Conservation (phyloP, 2,797 vertebrate genomes). For the Takifugu rubripes region DNA sequence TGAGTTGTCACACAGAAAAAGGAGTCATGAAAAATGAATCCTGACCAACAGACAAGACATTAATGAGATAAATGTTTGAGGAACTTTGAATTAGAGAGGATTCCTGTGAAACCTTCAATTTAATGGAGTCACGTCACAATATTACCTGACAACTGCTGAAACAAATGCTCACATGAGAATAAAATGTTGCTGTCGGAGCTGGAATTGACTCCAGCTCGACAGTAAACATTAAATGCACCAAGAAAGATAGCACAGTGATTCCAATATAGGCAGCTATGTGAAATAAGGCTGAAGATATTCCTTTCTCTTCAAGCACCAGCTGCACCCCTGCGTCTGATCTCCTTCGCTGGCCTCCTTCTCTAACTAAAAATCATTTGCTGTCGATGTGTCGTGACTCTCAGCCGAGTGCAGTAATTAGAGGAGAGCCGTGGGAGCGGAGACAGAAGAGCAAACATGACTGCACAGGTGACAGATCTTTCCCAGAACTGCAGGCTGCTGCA, state of each 20-base stretch:
- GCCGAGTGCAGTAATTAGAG: conserved; percentile 68
- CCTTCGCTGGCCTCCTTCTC: conserved; percentile 37
- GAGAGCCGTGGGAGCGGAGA: conserved; percentile 24
- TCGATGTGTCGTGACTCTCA: conserved; percentile 67
- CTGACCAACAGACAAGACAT: background rate
- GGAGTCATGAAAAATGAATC: background rate
- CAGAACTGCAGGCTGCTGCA: conserved; percentile 21
- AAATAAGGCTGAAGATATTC: no score
- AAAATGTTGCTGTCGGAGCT: no score
- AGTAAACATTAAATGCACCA: no score
- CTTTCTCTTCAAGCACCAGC: conserved; percentile 19
- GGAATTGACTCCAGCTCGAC: no score
- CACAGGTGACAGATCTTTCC: conserved; percentile 41
- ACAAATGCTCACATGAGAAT: no score
- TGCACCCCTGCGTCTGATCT: conserved; percentile 22
- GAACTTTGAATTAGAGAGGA: no score
- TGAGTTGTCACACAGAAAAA: background rate
- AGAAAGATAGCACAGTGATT: no score
- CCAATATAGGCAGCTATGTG: no score
- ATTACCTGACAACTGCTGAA: no score
- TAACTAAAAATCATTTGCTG: conserved; percentile 52
- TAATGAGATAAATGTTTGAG: no score
- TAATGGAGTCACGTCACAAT: no score
- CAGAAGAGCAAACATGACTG: conserved; percentile 58
- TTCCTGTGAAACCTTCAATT: no score